A percentile compares a stretch with the other conserved stretches of the same genome.
These are phyloP conservation scores for Sarcophaga variegata DNA, from an alignment of 2,888 invertebrate genomes.

Conservation along the genomic window DNA sequence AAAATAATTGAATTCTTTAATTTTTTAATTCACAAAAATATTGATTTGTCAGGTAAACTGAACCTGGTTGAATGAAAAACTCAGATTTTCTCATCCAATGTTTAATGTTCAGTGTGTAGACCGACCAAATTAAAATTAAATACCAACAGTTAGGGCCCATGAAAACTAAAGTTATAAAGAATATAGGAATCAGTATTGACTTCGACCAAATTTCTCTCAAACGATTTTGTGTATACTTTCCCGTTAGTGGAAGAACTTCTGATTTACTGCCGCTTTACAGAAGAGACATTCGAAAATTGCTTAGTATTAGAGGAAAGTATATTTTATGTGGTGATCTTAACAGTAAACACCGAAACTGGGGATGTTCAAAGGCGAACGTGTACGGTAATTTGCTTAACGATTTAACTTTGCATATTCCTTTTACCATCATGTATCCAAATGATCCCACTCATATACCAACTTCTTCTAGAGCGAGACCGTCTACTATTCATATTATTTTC, in stretches of 20 bases:
- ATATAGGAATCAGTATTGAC: constrained; percentile 36
- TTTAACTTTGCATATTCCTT: constrained; percentile 14
- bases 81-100: not conserved
- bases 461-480: constrained; percentile 1
- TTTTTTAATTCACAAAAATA: constrained; percentile 34
- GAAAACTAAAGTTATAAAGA: constrained; percentile 41
- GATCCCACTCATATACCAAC: constrained; percentile 40
- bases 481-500: constrained; percentile 25
- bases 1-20: constrained; percentile 47
- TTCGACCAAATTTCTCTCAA: constrained; percentile 3
- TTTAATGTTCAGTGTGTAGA: constrained; percentile 26
- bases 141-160: not conserved
- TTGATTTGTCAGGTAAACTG: constrained; percentile 42
- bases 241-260: constrained; percentile 17
- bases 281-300: constrained; percentile 33
- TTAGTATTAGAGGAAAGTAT: constrained; percentile 10
- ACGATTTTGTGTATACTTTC: constrained; percentile 37
- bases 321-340: constrained; percentile 53
- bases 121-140: not conserved
- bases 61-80: not conserved
- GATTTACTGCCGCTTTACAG: constrained; percentile 20
- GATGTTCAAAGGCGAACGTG: constrained; percentile 39
- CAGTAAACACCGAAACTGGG: constrained; percentile 46
- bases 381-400: constrained; percentile 54
- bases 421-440: constrained; percentile 17